Percentiles rank a stretch among this genome's conserved stretches.
These are phyloP conservation scores for Colistium nudipinnis DNA, from an alignment of 2,113 vertebrate species.

Conservation along the genomic window DNA sequence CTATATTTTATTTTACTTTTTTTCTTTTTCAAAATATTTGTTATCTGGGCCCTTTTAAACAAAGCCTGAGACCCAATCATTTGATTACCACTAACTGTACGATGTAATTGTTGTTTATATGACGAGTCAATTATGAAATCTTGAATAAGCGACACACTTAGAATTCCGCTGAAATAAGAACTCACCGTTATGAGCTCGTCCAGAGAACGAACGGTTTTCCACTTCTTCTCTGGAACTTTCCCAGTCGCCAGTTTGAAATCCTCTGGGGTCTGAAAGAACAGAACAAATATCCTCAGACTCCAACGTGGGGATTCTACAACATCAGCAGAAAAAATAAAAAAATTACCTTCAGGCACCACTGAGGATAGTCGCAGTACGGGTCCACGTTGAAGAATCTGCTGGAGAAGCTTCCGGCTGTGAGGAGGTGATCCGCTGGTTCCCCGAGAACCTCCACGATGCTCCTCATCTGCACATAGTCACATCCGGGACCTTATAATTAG, in stretches of 20 bases:
- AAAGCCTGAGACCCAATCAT: too few relatives aligned
- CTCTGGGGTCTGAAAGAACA: not conserved
- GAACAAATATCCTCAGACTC: not conserved
- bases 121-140: not conserved
- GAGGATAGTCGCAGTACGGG: not conserved
- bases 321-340: not conserved
- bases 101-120: too few relatives aligned
- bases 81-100: too few relatives aligned
- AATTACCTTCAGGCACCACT: slow-evolving; percentile 11
- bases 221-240: fast-evolving
- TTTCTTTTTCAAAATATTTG: too few relatives aligned
- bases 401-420: not conserved
- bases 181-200: not conserved
- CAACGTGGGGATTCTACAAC: not conserved
- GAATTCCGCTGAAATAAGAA: too few relatives aligned
- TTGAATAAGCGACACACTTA: not conserved
- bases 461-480: not conserved
- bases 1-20: too few relatives aligned
- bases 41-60: too few relatives aligned
- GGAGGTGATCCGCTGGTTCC: not conserved
- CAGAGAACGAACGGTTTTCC: not conserved
- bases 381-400: not conserved
- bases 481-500: too few relatives aligned
- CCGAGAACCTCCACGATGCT: not conserved
- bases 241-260: not conserved